Evolutionary conservation across 2,113 vertebrate genomes (phyloP), one percentile per base, ranked within the genome.

Genomic region (Corynorhinus townsendii): DNA sequence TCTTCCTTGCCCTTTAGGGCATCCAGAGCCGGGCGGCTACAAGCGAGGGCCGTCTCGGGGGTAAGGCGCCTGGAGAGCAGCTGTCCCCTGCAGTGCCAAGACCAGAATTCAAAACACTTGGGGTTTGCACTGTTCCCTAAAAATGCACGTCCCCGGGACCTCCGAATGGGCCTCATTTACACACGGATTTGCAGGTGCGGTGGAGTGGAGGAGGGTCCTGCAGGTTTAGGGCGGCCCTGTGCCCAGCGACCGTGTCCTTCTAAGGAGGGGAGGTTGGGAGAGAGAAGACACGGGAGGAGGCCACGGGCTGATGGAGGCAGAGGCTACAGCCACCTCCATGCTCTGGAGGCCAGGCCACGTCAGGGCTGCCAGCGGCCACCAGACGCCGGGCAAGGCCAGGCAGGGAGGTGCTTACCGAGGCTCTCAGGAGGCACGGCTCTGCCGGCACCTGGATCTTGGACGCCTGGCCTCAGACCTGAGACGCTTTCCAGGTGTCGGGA

Each of bases 321-420:
- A 19, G n/a, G 7, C 0, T 2, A n/a, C n/a, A n/a, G n/a, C n/a
- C n/a, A n/a, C n/a, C n/a, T n/a, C 1, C 8, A 11, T 9, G 56
- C 4, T 24, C 35, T 2, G 0, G 30, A n/a, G 45, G 12, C 7
- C 38, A 30, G 3, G 17, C 49, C 38, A 11, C 0, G 22, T 33
- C 22, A 2, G 8, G 26, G 2, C 33, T 5, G 47, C 47, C 17
- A 4, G 28, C 2, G 1, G 1, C 19, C 8, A 1, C 22, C 4
- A 2, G 68, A 54, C 52, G 40, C 52, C 3, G 17, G 68, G 43
- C 45, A 14, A 19, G 75, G 47, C n/a, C 8, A 30, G 14, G 64
- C 24, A 22, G 17, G 43, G 11, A 35, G 11, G 38, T 4, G 33
- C 49, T 40, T 22, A 10, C 28, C 1, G 45, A 4, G n/a, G 24